A percentile compares a stretch with the other conserved stretches of the same genome.
These are phyloP conservation scores for Mormyrus iriodes DNA, from an alignment of 2,113 vertebrate genomes.

Conservation along the genomic window DNA sequence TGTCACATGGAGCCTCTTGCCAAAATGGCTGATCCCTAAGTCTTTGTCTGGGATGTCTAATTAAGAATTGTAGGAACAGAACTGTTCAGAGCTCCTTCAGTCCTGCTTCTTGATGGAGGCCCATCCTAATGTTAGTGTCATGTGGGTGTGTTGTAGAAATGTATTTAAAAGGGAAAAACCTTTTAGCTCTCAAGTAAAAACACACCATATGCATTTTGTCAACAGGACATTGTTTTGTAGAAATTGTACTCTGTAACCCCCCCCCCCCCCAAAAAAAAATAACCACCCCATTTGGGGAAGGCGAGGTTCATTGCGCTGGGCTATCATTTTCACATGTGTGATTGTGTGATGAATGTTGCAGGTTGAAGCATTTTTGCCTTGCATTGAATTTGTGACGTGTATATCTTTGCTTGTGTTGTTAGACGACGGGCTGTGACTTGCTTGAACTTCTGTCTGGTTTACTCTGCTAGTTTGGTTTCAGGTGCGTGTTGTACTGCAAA, in stretches of 20 bases:
- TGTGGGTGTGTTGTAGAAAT: neutral
- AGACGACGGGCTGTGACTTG: neutral
- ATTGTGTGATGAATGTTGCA: neutral
- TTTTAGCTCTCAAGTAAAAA: neutral
- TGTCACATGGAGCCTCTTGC: slow-evolving; percentile 12
- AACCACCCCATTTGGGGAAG: neutral
- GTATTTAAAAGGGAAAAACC: neutral
- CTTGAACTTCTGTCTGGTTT: neutral
- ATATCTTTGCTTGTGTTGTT: neutral
- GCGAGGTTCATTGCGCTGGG: neutral
- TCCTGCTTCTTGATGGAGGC: neutral
- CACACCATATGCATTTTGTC: neutral
- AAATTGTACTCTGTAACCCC: neutral
- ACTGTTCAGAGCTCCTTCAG: neutral
- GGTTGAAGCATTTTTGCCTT: neutral
- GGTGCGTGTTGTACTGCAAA: neutral
- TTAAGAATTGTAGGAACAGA: neutral
- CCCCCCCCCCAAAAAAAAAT: neutral
- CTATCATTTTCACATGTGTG: neutral
- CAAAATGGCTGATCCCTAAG: slow-evolving; percentile 14
- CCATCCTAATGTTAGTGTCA: neutral
- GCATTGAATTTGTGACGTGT: neutral
- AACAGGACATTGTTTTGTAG: neutral
- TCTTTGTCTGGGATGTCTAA: slow-evolving; percentile 10
- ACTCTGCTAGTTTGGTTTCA: neutral